Base-by-base conservation (phyloP, 1,140 invertebrate species). In the Ceratina calcarata region DNA sequence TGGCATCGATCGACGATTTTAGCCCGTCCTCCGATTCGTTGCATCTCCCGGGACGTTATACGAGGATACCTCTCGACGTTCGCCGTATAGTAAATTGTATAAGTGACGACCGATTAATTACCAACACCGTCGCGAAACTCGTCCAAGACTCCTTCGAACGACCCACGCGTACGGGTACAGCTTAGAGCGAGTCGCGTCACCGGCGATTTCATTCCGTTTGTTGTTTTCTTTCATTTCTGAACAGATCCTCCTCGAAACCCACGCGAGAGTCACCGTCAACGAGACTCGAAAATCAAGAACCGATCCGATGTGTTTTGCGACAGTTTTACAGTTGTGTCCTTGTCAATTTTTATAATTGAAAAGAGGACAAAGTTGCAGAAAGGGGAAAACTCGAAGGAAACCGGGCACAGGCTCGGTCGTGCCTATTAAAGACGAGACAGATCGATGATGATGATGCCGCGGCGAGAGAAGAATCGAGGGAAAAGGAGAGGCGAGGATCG, bases 21-120 rank as follows among this genome's bases (percentile, higher is more conserved):
- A 70, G 82, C 67, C 84, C 69, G 53, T 32, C 24, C 45, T n/a
- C 20, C 60, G 49, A 64, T 16, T 20, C 24, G 22, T 13, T n/a
- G 55, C 22, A 4, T 7, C 18, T 24, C 61, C 60, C 51, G 32
- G 4, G n/a, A 64, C 49, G 45, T 58, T 73, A 20, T 57, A 13
- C 51, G 57, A 7, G 20, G 27, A 51, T 45, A 69, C 22, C 10
- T 62, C 69, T 49, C 51, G 57, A 61, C 55, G 20, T 15, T 66
- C 65, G 24, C 24, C 61, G 51, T 61, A 55, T 58, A 78, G 64
- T 78, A 85, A 85, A 85, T 85, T 77, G 72, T 70, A 77, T 22
- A n/a, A 68, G 70, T 85, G 83, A 86, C 73, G 81, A 61, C 76
- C 84, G 72, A 85, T 85, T 85, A 85, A 80, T 85, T 85, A 82